A percentile compares a stretch with the other conserved stretches of the same genome.
phyloP scores from a whole-genome alignment of 2,888 invertebrate genomes.

The Notocelia uddmanniana region DNA sequence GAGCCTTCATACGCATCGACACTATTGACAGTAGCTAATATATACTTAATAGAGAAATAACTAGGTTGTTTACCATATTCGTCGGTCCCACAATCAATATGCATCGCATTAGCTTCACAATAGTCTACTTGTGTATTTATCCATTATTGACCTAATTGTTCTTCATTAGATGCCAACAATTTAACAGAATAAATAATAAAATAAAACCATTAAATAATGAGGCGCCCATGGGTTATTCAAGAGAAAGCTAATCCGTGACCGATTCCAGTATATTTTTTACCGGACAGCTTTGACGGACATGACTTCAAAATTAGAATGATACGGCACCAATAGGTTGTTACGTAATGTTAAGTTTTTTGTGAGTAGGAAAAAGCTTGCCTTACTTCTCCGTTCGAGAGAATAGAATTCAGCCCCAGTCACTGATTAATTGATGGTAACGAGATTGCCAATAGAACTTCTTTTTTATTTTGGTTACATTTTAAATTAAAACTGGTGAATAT shows the following conservation, averaged over 20 bases:
- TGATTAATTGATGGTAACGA: constrained; percentile 9
- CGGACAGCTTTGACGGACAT: constrained; percentile 40
- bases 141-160: constrained; percentile 27
- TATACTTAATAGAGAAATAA: background rate
- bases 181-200: constrained; percentile 18
- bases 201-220: constrained; percentile 38
- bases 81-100: constrained; percentile 1
- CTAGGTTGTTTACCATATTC: background rate
- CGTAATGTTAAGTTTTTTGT: constrained; percentile 39
- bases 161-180: constrained; percentile 2
- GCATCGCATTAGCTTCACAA: constrained; percentile 12
- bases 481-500: background rate
- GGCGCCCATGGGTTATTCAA: constrained; percentile 41
- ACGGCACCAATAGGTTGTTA: constrained; percentile 43
- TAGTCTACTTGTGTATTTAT: constrained; percentile 17
- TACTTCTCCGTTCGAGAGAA: constrained; percentile 23
- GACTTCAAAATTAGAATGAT: constrained; percentile 41
- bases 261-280: constrained; percentile 42
- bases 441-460: constrained; percentile 12
- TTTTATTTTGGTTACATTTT: background rate
- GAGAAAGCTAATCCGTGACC: constrained; percentile 45
- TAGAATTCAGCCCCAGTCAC: background rate
- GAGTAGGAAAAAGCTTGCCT: constrained; percentile 34
- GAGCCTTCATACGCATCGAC: background rate
- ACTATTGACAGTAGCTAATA: constrained; percentile 9